Evolutionary conservation across 2,113 vertebrate genomes (phyloP).

Genomic region (Nymphicus hollandicus): DNA sequence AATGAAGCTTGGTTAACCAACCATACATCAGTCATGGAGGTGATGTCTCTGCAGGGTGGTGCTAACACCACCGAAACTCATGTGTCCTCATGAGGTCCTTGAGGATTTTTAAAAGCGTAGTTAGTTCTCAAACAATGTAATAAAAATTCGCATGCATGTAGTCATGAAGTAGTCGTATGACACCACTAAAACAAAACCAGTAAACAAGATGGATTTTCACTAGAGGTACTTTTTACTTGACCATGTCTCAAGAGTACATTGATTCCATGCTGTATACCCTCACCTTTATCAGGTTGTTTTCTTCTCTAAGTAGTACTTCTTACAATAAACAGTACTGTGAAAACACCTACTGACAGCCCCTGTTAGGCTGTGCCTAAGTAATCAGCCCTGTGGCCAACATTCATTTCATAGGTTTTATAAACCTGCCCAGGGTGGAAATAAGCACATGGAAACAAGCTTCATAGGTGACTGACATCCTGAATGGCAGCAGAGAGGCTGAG

Average conservation of each 20-base stretch:
- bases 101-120: neutral
- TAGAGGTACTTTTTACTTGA: neutral
- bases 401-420: neutral
- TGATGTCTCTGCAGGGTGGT: neutral
- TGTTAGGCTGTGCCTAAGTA: neutral
- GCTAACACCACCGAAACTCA: neutral
- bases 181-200: neutral
- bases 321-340: neutral
- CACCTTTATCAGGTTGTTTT: neutral
- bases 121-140: neutral
- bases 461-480: neutral
- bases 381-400: neutral
- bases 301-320: neutral
- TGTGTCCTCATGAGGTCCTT: neutral
- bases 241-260: neutral
- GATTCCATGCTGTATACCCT: no score
- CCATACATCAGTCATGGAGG: rapidly evolving
- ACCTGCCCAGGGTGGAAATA: neutral
- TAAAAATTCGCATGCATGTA: neutral
- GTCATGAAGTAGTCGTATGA: neutral
- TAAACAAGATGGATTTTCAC: neutral
- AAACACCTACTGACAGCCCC: neutral
- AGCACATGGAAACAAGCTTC: neutral
- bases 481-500: neutral
- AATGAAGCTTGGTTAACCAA: neutral